These are phyloP conservation scores for Parazoanthus atlanticus DNA, from an alignment of 92 coral and sea anemone species.

Conservation along the genomic window DNA sequence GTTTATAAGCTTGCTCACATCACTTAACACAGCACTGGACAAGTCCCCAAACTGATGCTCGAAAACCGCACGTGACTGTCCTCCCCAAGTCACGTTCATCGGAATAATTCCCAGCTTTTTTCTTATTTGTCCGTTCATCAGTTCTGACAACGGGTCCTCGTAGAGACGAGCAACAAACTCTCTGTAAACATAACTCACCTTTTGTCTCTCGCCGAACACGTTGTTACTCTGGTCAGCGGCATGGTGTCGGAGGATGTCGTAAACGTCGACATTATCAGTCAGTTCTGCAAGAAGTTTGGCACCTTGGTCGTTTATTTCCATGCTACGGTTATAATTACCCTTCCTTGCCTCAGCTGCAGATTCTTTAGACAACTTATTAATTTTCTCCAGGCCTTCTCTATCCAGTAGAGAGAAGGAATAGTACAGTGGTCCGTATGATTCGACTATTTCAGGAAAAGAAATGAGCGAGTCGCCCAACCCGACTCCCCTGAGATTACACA, in stretches of 20 bases:
- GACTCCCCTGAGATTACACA: conserved; percentile 67
- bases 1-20: conserved; percentile 67
- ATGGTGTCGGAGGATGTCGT: conserved; percentile 68
- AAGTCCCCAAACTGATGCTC: conserved; percentile 55
- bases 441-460: conserved; percentile 65
- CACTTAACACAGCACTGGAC: conserved; percentile 63
- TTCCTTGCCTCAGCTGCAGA: conserved; percentile 55
- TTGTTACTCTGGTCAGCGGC: neutral
- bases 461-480: conserved; percentile 81
- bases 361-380: conserved; percentile 42
- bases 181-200: conserved; percentile 36
- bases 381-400: conserved; percentile 41
- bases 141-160: conserved; percentile 51
- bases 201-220: neutral
- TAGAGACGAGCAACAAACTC: conserved; percentile 50
- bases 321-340: conserved; percentile 57
- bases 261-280: conserved; percentile 78
- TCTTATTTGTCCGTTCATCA: conserved; percentile 88
- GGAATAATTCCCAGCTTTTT: conserved; percentile 79
- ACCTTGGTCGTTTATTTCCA: conserved; percentile 41
- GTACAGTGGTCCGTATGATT: conserved; percentile 69
- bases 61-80: conserved; percentile 64
- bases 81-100: conserved; percentile 77
- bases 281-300: conserved; percentile 31
- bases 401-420: conserved; percentile 77